Evolutionary conservation across 2,888 invertebrate species (phyloP), one percentile per base, ranked within the genome.

Genomic region (Trissolcus brochymenae): DNA sequence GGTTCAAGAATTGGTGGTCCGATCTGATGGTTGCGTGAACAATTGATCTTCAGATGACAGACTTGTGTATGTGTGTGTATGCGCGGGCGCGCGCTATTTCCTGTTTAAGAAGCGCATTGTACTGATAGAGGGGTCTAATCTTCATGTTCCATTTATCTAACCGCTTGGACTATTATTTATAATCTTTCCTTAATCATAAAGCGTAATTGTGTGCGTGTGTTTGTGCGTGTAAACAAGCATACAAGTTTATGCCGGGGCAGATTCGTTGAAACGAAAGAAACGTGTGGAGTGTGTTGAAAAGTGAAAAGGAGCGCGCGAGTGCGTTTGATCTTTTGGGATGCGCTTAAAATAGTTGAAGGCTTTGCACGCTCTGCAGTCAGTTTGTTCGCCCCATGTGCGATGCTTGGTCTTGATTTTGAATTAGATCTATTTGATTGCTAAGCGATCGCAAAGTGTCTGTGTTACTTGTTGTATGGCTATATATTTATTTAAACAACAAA

Each of bases 81-180:
- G 19, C 19, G 19, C 19, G 25, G 3, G 25, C 25, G 4, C 25
- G 25, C 78, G 78, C 62, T 71, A 53, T 78, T 82, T 81, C 81
- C 80, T 81, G 81, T 74, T 79, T 79, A 78, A 75, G 66, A 59
- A 78, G 79, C 35, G 9, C 78, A 81, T 82, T 81, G 82, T 81
- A 76, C 79, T 46, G 81, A 79, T 78, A 71, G 65, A 79, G 81
- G 80, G 79, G 35, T 35, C 79, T 72, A 81, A 74, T 81, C 76
- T 80, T 71, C 62, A 29, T 57, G 64, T 53, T 59, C 57, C 64
- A 57, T 76, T 71, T 71, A 66, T 71, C 71, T 73, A 67, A 60
- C 74, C 64, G 50, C 51, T 66, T 68, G 40, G 40, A 41, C 64
- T 25, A 25, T 72, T 66, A 67, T 71, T 72, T 64, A 59, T 72